A percentile compares a stretch with the other conserved stretches of the same genome.
These are phyloP conservation scores for Platerodrilus igneus DNA, from an alignment of 2,888 invertebrate genomes.

Conservation along the genomic window DNA sequence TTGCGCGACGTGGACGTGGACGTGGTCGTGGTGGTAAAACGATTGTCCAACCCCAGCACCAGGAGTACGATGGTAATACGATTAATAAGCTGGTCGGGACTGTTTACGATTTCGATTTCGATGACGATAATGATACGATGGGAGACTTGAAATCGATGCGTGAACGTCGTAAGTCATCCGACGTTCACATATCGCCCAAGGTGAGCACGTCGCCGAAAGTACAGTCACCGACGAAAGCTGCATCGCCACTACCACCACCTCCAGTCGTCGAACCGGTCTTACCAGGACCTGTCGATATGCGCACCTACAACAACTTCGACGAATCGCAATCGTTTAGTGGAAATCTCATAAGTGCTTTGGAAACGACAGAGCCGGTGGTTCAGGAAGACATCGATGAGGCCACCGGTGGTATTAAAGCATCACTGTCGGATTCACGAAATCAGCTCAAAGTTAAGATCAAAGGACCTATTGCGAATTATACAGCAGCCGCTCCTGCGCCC, in stretches of 20 bases:
- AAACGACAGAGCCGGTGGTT: constrained; percentile 64
- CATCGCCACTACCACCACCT: constrained; percentile 35
- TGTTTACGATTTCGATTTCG: constrained; percentile 81
- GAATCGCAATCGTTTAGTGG: constrained; percentile 57
- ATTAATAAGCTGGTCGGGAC: constrained; percentile 80
- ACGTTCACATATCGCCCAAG: constrained; percentile 55
- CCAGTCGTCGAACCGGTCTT: constrained; percentile 67
- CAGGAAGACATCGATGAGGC: constrained; percentile 68
- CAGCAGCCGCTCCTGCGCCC: constrained; percentile 56
- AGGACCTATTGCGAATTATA: constrained; percentile 78
- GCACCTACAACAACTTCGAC: constrained; percentile 68
- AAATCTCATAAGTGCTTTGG: constrained; percentile 63
- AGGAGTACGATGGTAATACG: constrained; percentile 54
- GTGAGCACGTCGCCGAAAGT: constrained; percentile 57
- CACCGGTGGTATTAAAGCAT: constrained; percentile 62
- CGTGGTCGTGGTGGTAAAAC: constrained; percentile 46
- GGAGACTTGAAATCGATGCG: constrained; percentile 74
- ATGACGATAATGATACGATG: constrained; percentile 69
- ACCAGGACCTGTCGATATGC: constrained; percentile 87
- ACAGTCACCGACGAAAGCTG: constrained; percentile 49
- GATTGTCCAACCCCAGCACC: constrained; percentile 31
- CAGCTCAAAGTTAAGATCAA: constrained; percentile 88
- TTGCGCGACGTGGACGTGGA: constrained; percentile 40
- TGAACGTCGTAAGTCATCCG: constrained; percentile 71
- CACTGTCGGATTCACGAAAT: constrained; percentile 74